Base-by-base conservation (phyloP, 2,888 invertebrate species). In the Axea sp. region DNA sequence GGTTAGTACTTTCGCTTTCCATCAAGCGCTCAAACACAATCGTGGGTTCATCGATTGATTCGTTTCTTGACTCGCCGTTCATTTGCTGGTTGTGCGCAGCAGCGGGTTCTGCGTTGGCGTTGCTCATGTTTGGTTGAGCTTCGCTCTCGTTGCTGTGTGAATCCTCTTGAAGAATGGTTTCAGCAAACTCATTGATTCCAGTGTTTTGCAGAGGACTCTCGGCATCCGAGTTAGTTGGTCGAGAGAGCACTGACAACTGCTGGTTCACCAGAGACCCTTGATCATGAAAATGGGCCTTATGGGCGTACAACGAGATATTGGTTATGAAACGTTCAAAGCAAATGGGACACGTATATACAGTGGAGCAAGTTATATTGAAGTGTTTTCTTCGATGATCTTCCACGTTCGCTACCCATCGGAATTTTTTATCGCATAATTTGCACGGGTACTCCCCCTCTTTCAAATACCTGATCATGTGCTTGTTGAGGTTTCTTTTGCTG, bases 311-410 rank as follows among this genome's bases (percentile, higher is more conserved):
- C 0, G 74, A 64, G 3, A 74, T 60, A 3, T 69, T 69, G 0
- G 74, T 60, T 0, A 69, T 17, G 6, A 69, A 74, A 0, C 69
- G 65, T 15, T 69, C 74, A 8, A 2, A 45, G 11, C 74, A 74
- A 8, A 74, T 24, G 1, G 59, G 39, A 19, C 74, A 74, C 0
- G 65, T 75, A 14, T 24, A 75, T 1, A 75, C 60, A 1, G 35
- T 49, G 1, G 30, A 41, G 12, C 60, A 59, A 2, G 39, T 71
- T 2, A 75, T 71, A n/a, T 67, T 67, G 8, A 67, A 71, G 15
- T 71, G 71, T 9, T 75, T 75, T 7, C 75, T 33, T 9, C 62
- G 12, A 9, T 75, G 75, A 11, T 75, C 75, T 28, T 75, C 75
- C 6, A 71, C 51, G 5, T 39, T 41, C 0, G 71, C 65, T 1